Percentiles rank a stretch among this genome's conserved stretches.
phyloP scores from a whole-genome alignment of 2,888 invertebrate genomes.

The Schizaphis graminum region DNA sequence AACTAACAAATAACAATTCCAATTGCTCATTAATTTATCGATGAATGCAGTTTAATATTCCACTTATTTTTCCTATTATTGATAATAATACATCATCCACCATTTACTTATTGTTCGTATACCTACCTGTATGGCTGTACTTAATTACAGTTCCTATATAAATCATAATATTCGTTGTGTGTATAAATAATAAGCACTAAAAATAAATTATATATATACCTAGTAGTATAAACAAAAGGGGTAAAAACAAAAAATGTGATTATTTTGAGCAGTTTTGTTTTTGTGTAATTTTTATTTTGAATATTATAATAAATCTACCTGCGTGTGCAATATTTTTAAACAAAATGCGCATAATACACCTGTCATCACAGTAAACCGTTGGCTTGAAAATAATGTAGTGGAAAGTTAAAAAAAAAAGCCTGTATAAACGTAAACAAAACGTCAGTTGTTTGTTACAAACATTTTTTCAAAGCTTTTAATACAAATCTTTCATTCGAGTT shows the following conservation, averaged over 20 bases:
- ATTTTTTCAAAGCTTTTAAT: conserved; percentile 38
- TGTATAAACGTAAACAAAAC: conserved; percentile 44
- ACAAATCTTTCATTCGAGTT: conserved; percentile 44
- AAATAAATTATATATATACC: not conserved
- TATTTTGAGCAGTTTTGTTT: not conserved
- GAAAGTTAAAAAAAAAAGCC: conserved; percentile 57
- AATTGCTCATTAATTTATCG: not conserved
- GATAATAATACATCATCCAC: not conserved
- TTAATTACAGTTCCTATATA: too few species aligned
- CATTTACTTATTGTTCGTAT: not conserved
- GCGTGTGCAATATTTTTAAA: conserved; percentile 49
- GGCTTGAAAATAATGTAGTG: conserved; percentile 50
- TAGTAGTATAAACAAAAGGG: not conserved
- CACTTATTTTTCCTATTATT: not conserved
- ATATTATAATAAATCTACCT: not conserved
- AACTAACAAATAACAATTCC: not conserved
- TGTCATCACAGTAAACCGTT: conserved; percentile 23
- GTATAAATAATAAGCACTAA: not conserved
- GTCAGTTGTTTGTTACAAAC: conserved; percentile 38
- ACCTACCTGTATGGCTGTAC: too few species aligned
- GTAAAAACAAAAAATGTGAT: not conserved
- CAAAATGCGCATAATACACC: conserved; percentile 44
- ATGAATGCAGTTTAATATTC: not conserved
- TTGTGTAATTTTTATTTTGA: not conserved
- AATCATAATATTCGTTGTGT: not conserved